These are phyloP conservation scores for Phataginus tricuspis DNA, from an alignment of 2,797 vertebrate species.

Conservation along the genomic window DNA sequence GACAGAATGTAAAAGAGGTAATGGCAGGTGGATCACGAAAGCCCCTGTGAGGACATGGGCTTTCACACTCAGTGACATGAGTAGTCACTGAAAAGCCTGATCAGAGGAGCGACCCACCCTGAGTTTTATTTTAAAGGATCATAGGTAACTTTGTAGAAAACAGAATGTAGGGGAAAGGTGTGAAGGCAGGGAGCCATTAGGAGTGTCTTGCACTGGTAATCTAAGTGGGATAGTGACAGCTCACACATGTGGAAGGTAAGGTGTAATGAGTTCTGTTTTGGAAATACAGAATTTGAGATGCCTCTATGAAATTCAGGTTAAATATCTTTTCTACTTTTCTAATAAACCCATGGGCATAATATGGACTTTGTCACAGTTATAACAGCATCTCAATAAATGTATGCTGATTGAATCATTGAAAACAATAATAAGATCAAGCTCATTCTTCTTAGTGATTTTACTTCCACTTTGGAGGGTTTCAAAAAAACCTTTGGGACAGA, in stretches of 20 bases:
- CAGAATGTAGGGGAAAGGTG: background rate
- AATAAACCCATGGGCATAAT: background rate
- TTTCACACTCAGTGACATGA: background rate
- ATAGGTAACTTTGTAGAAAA: background rate
- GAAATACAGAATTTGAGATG: background rate
- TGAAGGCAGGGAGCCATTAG: background rate
- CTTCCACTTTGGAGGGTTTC: background rate
- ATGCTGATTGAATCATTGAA: background rate
- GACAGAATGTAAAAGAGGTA: background rate
- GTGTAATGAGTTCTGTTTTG: background rate
- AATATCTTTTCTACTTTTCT: background rate
- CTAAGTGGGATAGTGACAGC: background rate
- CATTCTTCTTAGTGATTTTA: conserved; percentile 36
- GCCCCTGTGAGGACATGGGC: background rate
- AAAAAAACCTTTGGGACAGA: conserved; percentile 51
- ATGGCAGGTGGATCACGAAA: background rate
- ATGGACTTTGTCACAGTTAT: background rate
- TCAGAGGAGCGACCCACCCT: background rate
- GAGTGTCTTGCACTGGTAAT: background rate
- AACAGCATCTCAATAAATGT: background rate
- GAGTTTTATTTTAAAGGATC: conserved; percentile 3
- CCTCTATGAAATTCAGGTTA: conserved; percentile 1
- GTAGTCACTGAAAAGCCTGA: background rate
- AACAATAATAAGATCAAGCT: background rate
- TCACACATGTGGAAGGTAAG: background rate